phyloP scores from a whole-genome alignment of 92 coral and sea anemone species.

The Palythoa caribaeorum region DNA sequence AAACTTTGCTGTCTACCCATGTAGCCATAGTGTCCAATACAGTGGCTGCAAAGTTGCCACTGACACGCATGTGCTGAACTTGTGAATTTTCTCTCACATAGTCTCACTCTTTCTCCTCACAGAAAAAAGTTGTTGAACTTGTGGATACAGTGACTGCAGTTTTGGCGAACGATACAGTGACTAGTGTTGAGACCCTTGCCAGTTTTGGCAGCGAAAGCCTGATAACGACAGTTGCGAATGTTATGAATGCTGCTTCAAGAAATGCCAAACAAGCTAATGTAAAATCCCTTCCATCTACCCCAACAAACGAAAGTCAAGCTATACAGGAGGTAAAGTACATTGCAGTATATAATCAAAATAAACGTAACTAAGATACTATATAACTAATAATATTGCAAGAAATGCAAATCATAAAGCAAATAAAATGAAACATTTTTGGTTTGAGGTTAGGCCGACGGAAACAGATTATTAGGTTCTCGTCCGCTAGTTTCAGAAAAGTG shows the following conservation, averaged over 20 bases:
- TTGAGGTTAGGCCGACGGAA: no score
- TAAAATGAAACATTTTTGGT: no score
- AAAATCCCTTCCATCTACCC: background rate
- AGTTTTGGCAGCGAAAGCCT: constrained; percentile 9
- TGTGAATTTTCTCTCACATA: no score
- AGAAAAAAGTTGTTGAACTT: constrained; percentile 7
- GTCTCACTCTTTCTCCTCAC: background rate
- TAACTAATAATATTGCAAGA: background rate
- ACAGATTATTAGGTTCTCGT: no score
- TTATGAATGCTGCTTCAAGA: constrained; percentile 38
- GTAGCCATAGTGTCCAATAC: no score
- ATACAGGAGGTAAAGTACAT: background rate
- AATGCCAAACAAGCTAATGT: background rate
- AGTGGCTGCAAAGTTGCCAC: no score
- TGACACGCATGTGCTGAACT: no score
- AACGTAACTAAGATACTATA: no score
- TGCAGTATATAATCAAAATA: background rate
- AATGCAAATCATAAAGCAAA: no score
- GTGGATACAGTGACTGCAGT: constrained; percentile 13
- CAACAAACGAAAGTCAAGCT: background rate
- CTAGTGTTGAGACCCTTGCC: constrained; percentile 5
- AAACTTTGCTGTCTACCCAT: no score
- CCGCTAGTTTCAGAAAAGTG: no score
- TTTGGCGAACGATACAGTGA: background rate
- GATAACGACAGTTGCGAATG: constrained; percentile 10